Evolutionary conservation across 2,888 invertebrate species (phyloP).

Genomic region (Thecocarcelia acutangulata): DNA sequence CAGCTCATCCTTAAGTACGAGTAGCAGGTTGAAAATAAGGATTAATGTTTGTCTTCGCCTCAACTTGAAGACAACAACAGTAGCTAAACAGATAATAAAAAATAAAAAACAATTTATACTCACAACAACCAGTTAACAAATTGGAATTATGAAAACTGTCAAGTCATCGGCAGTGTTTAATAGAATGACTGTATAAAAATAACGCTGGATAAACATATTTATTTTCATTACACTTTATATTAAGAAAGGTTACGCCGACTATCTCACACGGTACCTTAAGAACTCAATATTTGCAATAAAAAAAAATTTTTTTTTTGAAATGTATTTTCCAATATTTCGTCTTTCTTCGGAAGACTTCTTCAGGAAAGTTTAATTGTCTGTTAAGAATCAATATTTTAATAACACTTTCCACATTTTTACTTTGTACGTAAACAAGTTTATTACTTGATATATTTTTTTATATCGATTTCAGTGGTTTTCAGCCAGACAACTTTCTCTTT

Average conservation of each 20-base stretch:
- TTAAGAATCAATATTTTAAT: too few species aligned
- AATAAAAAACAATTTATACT: slow-evolving; percentile 9
- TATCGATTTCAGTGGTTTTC: too few species aligned
- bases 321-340: too few species aligned
- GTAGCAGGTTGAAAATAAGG: slow-evolving; percentile 66
- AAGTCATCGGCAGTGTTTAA: slow-evolving; percentile 80
- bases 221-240: neutral
- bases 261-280: neutral
- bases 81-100: slow-evolving; percentile 10
- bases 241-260: neutral
- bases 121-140: slow-evolving; percentile 64
- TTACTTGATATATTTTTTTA: too few species aligned
- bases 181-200: slow-evolving; percentile 66
- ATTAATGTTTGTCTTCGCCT: slow-evolving; percentile 69
- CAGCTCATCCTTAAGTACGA: slow-evolving; percentile 38
- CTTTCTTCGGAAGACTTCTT: too few species aligned
- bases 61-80: slow-evolving; percentile 46
- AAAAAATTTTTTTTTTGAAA: too few species aligned
- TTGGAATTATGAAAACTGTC: slow-evolving; percentile 75
- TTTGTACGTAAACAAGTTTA: too few species aligned
- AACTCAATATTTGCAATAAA: too few species aligned
- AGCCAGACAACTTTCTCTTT: too few species aligned
- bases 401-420: too few species aligned
- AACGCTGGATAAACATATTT: slow-evolving; percentile 30
- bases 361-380: too few species aligned